Evolutionary conservation across 2,113 vertebrate genomes (phyloP).

Genomic region (Lanius collurio): DNA sequence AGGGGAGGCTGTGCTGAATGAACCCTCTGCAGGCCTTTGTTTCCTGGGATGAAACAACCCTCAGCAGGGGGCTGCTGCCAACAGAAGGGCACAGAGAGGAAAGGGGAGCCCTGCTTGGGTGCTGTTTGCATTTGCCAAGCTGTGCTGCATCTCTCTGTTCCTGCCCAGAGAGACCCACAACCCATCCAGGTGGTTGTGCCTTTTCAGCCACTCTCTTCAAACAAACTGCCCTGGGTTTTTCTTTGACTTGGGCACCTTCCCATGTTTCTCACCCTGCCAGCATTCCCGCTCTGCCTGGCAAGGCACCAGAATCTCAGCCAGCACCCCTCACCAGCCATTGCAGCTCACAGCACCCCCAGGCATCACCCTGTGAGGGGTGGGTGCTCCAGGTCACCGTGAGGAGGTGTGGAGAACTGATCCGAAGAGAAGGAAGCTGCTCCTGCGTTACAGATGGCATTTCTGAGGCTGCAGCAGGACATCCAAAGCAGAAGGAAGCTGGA

Average conservation of each 20-base stretch:
- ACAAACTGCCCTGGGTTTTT: neutral
- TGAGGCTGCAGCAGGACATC: neutral
- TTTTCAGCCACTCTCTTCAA: neutral
- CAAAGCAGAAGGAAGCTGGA: neutral
- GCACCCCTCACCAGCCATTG: neutral
- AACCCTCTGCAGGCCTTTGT: conserved; percentile 11
- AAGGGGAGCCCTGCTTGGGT: neutral
- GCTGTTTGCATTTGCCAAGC: neutral
- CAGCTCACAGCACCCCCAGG: neutral
- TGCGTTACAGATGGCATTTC: neutral
- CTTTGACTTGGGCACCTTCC: neutral
- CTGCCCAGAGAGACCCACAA: neutral
- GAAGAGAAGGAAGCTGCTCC: neutral
- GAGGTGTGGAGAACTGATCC: neutral
- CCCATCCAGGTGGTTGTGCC: neutral
- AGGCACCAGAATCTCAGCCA: neutral
- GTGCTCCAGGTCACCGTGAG: neutral
- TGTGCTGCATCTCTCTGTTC: neutral
- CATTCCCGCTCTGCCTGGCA: neutral
- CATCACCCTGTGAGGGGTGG: neutral
- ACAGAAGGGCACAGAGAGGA: neutral
- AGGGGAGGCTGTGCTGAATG: neutral
- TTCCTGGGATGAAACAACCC: neutral
- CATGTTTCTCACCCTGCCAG: neutral
- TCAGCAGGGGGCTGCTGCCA: rapidly evolving